A percentile compares a stretch with the other conserved stretches of the same genome.
Evolutionary conservation across 2,888 invertebrate genomes (phyloP).

Genomic region (Brachypterus glaber): DNA sequence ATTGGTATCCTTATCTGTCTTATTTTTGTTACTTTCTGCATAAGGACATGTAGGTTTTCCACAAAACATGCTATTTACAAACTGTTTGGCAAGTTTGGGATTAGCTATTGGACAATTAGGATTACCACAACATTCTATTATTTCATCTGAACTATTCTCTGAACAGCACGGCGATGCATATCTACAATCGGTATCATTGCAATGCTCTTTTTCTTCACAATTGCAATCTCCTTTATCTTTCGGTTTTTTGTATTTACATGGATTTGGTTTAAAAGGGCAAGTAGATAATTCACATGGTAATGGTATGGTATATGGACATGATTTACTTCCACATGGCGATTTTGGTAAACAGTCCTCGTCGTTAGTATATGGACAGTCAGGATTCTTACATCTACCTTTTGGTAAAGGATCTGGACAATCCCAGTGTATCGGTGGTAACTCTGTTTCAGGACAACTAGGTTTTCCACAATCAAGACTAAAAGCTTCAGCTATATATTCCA

Average conservation of each 20-base stretch:
- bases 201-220: conserved; percentile 1
- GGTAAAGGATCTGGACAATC: conserved; percentile 40
- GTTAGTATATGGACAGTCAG: conserved; percentile 33
- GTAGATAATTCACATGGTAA: conserved; percentile 21
- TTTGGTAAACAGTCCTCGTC: conserved; percentile 26
- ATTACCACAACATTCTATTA: conserved; percentile 19
- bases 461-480: conserved; percentile 31
- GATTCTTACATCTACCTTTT: conserved; percentile 34
- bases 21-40: conserved; percentile 6
- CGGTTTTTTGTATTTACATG: conserved; percentile 20
- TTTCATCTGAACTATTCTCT: conserved; percentile 5
- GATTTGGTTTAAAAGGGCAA: conserved; percentile 21
- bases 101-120: conserved; percentile 23
- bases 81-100: not conserved
- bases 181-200: conserved; percentile 6
- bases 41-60: conserved; percentile 14
- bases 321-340: conserved; percentile 31
- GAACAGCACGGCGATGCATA: conserved; percentile 7
- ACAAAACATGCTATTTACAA: too few relatives aligned
- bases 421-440: conserved; percentile 38
- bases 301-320: conserved; percentile 33
- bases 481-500: too few relatives aligned
- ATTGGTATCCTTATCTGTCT: not conserved
- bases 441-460: conserved; percentile 28
- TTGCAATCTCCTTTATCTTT: conserved; percentile 3